phyloP scores from a whole-genome alignment of 2,797 vertebrate genomes.

The Crocidura indochinensis region DNA sequence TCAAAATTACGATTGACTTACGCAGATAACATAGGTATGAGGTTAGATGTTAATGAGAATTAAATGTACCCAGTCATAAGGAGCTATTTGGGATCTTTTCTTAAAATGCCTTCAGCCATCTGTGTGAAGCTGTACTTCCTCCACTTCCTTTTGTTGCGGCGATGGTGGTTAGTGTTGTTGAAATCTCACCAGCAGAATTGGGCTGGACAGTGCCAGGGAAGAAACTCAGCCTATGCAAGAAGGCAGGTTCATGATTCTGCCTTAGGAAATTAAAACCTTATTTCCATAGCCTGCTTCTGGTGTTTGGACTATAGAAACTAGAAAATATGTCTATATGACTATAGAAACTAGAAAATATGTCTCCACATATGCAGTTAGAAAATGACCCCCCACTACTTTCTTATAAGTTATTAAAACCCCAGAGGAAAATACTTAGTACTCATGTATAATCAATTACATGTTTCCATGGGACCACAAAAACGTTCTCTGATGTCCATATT shows the following conservation, averaged over 20 bases:
- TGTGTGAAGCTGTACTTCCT: too few species aligned
- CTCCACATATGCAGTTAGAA: constrained; percentile 53
- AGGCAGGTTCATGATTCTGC: too few species aligned
- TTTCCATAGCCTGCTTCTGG: constrained; percentile 32
- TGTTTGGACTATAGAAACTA: constrained; percentile 20
- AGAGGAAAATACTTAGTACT: not conserved
- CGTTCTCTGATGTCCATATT: not conserved
- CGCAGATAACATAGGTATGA: constrained; percentile 10
- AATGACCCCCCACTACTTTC: constrained; percentile 53
- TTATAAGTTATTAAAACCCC: constrained; percentile 57
- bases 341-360: constrained; percentile 43
- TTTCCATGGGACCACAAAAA: not conserved
- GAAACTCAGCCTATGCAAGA: too few species aligned
- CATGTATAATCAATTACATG: constrained; percentile 38
- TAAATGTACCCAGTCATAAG: not conserved
- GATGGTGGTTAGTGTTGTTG: too few species aligned
- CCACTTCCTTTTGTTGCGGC: too few species aligned
- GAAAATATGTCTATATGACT: constrained; percentile 53
- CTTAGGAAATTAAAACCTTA: not conserved
- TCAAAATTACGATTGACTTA: not conserved
- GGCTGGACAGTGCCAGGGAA: too few species aligned
- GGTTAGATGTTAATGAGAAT: constrained; percentile 13
- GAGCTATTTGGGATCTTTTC: constrained; percentile 17
- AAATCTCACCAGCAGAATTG: too few species aligned
- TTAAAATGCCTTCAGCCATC: constrained; percentile 23